Base-by-base conservation (phyloP, 2,113 vertebrate genomes). In the Clupea harengus region DNA sequence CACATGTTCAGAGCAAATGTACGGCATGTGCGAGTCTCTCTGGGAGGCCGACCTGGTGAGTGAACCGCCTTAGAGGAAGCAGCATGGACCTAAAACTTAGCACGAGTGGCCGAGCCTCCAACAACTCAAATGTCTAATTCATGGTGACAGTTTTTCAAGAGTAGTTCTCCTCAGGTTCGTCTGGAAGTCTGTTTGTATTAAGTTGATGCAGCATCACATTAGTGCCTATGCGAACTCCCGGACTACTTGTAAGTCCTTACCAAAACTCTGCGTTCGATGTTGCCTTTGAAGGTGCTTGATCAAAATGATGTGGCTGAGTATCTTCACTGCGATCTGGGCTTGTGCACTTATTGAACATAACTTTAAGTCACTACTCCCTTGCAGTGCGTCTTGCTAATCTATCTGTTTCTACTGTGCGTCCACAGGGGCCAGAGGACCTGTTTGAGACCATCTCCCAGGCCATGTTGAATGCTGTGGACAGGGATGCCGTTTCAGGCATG, bases 401-500 rank as follows among this genome's bases (percentile, higher is more conserved):
- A 60, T 81, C 3, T 87, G 17, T 50, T 13, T 20, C 13, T 88
- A 6, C 20, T 89, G 22, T 52, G 28, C 85, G 54, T 81, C 44
- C 89, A 32, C 94, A 99, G 98, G 97, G 96, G 25, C 96, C 98
- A 0, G 98, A 98, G 0, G 97, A 99, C 86, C 94, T 99, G 82
- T 99, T 99, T 45, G 98, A 99, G 92, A 99, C 98, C 0, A 99
- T 99, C 93, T 99, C 98, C 0, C 98, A 99, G 92, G 97, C 98
- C 25, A 99, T 99, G 97, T 89, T 99, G 90, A 99, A 99, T 0
- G 98, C 98, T 0, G 97, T 99, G 75, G 98, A 99, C 88, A 95
- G 97, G 82, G 98, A 99, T 18, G 98, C 98, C 0, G 93, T 99
- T 1, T 99, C 98, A 0, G 98, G 98, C 11, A 99, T 99, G 97